Evolutionary conservation across 1,140 invertebrate genomes (phyloP), one percentile per base, ranked within the genome.

Genomic region (Sogatella furcifera): DNA sequence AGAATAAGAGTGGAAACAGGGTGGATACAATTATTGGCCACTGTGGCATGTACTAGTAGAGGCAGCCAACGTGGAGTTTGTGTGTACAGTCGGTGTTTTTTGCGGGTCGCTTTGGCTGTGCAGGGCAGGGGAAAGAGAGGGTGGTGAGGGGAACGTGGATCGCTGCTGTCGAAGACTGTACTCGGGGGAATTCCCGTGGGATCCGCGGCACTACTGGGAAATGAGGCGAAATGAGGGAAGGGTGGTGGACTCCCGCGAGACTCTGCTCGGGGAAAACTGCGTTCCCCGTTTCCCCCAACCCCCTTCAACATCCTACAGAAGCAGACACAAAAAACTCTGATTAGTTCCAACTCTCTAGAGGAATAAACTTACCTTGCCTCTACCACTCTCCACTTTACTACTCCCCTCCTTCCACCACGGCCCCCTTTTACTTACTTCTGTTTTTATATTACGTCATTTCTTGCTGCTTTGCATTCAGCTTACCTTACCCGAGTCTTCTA

Each of bases 181-280:
- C 54, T 52, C 38, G 15, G 55, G 54, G 60, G 59, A 44, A 24
- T 38, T 38, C 34, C 55, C 38, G 15, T 43, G 55, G 60, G 46
- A 44, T 17, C 15, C 28, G 60, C 60, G 28, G 54, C 60, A 62
- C 60, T 62, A 55, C 55, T 56, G 60, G 60, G 60, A 62, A 62
- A 62, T 62, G 60, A 62, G 60, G 60, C 54, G 57, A 62, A 62
- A 62, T 62, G 60, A 62, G 54, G 60, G 60, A 52, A 62, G 60
- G 60, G 60, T 62, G 60, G 53, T 57, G 55, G 54, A 19, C 52
- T 57, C 60, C 60, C 60, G 11, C 28, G 60, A 44, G 60, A 31
- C 22, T n/a, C 43, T 53, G 49, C 49, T 43, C 52, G 15, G 34
- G n/a, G 21, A 52, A 38, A 41, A 52, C 42, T 44, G 15, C 59